Evolutionary conservation across 2,113 vertebrate genomes (phyloP).

Genomic region (Sinocyclocheilus anophthalmus): DNA sequence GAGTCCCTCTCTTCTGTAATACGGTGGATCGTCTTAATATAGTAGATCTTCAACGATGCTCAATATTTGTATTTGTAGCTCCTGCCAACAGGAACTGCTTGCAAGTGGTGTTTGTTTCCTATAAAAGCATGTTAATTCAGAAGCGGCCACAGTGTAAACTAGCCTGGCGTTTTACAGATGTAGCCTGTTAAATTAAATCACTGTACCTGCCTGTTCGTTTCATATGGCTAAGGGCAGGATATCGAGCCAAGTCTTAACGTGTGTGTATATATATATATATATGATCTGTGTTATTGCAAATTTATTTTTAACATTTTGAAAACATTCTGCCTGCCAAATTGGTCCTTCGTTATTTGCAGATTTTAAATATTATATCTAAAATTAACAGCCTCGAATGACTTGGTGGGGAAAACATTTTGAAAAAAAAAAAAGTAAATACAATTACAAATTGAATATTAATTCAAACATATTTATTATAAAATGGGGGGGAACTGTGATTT

Average conservation of each 20-base stretch:
- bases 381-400: neutral
- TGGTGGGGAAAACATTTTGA: neutral
- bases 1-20: slow-evolving; percentile 35
- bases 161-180: slow-evolving; percentile 75
- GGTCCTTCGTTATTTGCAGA: neutral
- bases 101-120: slow-evolving; percentile 77
- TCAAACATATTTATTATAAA: neutral
- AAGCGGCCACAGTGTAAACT: slow-evolving; percentile 75
- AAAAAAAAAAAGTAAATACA: neutral
- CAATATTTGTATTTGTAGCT: slow-evolving; percentile 71
- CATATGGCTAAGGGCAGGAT: slow-evolving; percentile 64
- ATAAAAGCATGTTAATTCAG: slow-evolving; percentile 77
- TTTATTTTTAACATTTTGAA: slow-evolving; percentile 44
- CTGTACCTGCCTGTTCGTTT: slow-evolving; percentile 75
- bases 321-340: slow-evolving; percentile 37
- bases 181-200: slow-evolving; percentile 75
- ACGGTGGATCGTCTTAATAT: slow-evolving; percentile 11
- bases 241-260: slow-evolving; percentile 65
- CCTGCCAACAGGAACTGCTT: slow-evolving; percentile 72
- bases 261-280: slow-evolving; percentile 48
- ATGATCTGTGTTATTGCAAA: slow-evolving; percentile 29
- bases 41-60: slow-evolving; percentile 55
- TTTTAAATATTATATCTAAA: slow-evolving; percentile 26
- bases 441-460: neutral
- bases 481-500: neutral